Conservation (phyloP, 2,888 invertebrate genomes). For the Epistrophe eligans region DNA sequence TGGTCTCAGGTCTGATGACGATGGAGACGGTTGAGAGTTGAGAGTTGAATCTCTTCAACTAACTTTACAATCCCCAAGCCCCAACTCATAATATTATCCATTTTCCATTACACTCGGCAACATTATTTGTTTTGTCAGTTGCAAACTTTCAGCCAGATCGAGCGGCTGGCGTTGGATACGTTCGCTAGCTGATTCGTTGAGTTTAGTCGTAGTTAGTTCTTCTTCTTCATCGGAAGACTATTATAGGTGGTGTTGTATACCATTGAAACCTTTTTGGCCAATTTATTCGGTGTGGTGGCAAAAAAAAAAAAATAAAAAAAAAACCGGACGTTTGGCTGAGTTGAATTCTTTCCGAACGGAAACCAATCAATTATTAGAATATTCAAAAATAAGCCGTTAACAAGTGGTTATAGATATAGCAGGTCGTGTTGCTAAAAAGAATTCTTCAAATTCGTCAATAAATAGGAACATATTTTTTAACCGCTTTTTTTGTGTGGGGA, state of each 20-base stretch:
- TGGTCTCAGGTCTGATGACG: not conserved
- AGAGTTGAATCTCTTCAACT: constrained; percentile 25
- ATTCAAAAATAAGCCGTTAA: constrained; percentile 10
- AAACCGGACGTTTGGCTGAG: constrained; percentile 12
- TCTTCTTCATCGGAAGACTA: constrained; percentile 33
- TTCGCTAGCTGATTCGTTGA: constrained; percentile 57
- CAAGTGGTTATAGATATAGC: not conserved
- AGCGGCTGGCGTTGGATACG: constrained; percentile 68
- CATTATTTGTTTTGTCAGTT: constrained; percentile 63
- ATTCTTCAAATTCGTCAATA: not conserved
- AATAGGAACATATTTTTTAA: not conserved
- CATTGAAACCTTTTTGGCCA: constrained; percentile 1
- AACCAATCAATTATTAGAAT: not conserved
- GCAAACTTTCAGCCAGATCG: constrained; percentile 69
- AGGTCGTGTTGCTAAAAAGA: not conserved
- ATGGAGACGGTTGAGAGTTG: not conserved
- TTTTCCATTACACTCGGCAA: constrained; percentile 16
- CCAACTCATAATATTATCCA: not conserved
- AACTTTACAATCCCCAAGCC: not conserved
- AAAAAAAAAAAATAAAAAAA: not conserved
- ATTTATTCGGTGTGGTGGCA: constrained; percentile 26
- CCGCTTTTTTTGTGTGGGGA: not conserved
- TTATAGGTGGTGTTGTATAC: not conserved
- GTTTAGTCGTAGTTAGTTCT: constrained; percentile 34
- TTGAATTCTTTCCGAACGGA: constrained; percentile 26